phyloP scores from a whole-genome alignment of 2,888 invertebrate species.

The Branchipolynoe longqiensis region DNA sequence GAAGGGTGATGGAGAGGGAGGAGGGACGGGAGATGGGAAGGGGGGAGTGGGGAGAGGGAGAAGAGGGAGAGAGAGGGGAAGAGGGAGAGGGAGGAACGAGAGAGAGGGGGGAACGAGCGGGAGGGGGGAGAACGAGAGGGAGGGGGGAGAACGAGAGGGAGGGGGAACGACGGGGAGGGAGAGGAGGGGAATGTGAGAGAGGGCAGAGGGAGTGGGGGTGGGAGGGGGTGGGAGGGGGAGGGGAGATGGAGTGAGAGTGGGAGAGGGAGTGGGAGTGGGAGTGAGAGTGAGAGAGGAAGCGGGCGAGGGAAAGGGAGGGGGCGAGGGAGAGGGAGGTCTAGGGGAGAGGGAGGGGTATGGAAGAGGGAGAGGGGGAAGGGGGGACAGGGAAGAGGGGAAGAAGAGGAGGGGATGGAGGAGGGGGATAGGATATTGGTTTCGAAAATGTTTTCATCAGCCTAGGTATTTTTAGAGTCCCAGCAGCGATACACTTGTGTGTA shows the following conservation, averaged over 20 bases:
- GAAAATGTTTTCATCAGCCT: too few relatives aligned
- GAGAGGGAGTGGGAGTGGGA: background rate
- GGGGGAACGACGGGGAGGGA: background rate
- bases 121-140: background rate
- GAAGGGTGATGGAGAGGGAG: background rate
- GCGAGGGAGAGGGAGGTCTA: background rate
- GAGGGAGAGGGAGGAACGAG: background rate
- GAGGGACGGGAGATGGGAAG: background rate
- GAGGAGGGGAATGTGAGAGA: background rate
- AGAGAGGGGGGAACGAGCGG: constrained; percentile 1
- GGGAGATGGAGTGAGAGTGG: background rate
- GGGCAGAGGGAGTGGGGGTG: background rate
- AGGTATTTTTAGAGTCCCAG: too few relatives aligned
- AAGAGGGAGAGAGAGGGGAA: background rate
- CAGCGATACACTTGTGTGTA: too few relatives aligned
- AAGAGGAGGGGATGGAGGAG: background rate
- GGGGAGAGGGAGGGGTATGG: background rate
- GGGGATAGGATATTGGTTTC: too few relatives aligned
- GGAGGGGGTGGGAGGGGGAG: background rate
- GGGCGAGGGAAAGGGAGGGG: constrained; percentile 5
- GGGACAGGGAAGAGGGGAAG: background rate
- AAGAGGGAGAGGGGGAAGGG: background rate
- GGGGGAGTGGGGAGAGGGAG: background rate
- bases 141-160: background rate
- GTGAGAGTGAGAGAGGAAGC: background rate